Evolutionary conservation across 2,888 invertebrate species (phyloP).

Genomic region (Alentia gelatinosa): DNA sequence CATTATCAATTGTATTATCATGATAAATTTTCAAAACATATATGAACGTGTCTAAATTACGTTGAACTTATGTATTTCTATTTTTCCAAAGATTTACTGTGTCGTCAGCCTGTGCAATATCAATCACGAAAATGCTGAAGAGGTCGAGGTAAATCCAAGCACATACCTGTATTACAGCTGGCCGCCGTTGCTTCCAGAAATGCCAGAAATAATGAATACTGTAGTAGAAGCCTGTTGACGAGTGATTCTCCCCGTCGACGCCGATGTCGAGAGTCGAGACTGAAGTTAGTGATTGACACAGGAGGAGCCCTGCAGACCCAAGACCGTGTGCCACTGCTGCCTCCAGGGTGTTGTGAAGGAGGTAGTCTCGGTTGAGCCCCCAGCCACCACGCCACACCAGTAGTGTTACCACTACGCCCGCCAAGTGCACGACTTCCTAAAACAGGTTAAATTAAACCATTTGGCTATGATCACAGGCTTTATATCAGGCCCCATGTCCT

Average conservation of each 20-base stretch:
- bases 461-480: too few species aligned
- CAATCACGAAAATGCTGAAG: too few species aligned
- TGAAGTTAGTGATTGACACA: not conserved
- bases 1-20: not conserved
- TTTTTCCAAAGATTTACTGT: not conserved
- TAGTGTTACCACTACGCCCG: constrained; percentile 2
- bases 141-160: too few species aligned
- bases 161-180: not conserved
- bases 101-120: too few species aligned
- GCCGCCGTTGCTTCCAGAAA: not conserved
- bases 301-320: not conserved
- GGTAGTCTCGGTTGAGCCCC: constrained; percentile 50
- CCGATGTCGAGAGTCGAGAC: not conserved
- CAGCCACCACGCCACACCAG: constrained; percentile 52
- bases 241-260: not conserved
- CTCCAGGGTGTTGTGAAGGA: constrained; percentile 1
- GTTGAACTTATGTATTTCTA: not conserved
- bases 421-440: not conserved
- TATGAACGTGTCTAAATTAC: not conserved
- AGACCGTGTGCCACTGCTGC: not conserved
- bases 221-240: not conserved
- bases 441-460: too few species aligned
- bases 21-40: not conserved
- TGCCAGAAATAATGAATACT: constrained; percentile 10
- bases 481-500: too few species aligned